phyloP scores from a whole-genome alignment of 2,888 invertebrate species.

The Uropetala carovei region DNA sequence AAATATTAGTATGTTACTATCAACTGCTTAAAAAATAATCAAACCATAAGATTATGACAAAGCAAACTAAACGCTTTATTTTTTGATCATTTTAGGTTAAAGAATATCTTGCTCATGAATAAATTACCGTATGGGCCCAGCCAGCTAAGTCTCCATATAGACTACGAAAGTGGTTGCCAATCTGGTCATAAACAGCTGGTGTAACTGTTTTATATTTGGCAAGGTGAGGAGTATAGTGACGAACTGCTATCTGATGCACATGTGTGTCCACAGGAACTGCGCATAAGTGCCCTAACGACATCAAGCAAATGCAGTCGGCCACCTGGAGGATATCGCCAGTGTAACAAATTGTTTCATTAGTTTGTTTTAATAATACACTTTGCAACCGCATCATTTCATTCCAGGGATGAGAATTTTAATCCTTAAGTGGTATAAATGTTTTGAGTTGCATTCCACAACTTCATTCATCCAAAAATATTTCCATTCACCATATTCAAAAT shows the following conservation, averaged over 20 bases:
- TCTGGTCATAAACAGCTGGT: conserved; percentile 89
- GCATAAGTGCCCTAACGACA: conserved; percentile 93
- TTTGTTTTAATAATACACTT: too few species aligned
- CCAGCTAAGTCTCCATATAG: conserved; percentile 93
- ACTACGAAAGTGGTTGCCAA: conserved; percentile 87
- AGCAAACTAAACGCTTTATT: not conserved
- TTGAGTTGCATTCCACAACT: too few species aligned
- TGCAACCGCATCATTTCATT: too few species aligned
- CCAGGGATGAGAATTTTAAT: too few species aligned
- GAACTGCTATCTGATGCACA: conserved; percentile 92
- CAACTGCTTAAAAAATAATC: not conserved
- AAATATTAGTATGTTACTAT: not conserved
- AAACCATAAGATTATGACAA: not conserved
- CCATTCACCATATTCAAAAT: too few species aligned
- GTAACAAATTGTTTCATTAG: too few species aligned
- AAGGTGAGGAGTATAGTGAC: conserved; percentile 88
- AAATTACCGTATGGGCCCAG: conserved; percentile 94
- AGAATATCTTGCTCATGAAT: conserved; percentile 68
- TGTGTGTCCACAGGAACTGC: conserved; percentile 98
- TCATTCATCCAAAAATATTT: too few species aligned
- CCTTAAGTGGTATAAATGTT: too few species aligned
- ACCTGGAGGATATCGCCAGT: conserved; percentile 79
- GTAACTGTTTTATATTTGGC: conserved; percentile 86
- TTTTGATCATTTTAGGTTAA: conserved; percentile 9
- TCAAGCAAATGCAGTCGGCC: conserved; percentile 97